Evolutionary conservation across 2,113 vertebrate genomes (phyloP).

Genomic region (Dicrurus megarhynchus): DNA sequence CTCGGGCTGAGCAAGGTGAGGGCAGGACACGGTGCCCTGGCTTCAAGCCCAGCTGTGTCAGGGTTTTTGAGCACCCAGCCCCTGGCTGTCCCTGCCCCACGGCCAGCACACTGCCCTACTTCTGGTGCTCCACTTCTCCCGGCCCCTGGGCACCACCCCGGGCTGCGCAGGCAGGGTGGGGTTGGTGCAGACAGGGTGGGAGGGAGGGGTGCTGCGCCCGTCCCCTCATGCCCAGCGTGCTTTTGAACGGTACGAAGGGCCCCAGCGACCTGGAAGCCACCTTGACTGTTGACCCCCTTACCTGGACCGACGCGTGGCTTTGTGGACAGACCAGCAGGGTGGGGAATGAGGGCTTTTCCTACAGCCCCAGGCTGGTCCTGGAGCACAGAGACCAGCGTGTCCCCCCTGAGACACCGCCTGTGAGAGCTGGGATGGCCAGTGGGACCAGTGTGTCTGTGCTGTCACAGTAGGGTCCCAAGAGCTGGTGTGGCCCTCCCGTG

Average conservation of each 20-base stretch:
- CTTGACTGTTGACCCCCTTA: no score
- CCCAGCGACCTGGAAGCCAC: neutral
- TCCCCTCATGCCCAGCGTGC: rapidly evolving
- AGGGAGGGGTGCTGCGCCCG: neutral
- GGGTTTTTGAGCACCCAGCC: neutral
- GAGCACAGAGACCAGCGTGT: neutral
- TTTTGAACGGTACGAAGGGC: rapidly evolving
- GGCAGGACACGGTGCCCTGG: neutral
- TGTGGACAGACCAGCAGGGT: neutral
- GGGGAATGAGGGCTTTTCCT: neutral
- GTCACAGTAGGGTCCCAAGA: neutral
- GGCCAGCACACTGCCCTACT: neutral
- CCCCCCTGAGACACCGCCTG: neutral
- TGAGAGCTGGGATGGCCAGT: neutral
- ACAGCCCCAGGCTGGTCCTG: neutral
- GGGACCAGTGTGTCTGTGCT: neutral
- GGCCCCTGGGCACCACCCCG: rapidly evolving
- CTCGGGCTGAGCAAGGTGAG: neutral
- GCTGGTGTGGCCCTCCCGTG: neutral
- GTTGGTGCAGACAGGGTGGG: rapidly evolving
- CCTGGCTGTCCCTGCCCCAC: neutral
- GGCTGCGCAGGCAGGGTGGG: neutral
- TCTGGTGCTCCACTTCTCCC: neutral
- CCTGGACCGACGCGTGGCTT: neutral
- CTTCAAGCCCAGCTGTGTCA: neutral